phyloP scores from a whole-genome alignment of 1,140 invertebrate genomes.

The Papilio glaucus region DNA sequence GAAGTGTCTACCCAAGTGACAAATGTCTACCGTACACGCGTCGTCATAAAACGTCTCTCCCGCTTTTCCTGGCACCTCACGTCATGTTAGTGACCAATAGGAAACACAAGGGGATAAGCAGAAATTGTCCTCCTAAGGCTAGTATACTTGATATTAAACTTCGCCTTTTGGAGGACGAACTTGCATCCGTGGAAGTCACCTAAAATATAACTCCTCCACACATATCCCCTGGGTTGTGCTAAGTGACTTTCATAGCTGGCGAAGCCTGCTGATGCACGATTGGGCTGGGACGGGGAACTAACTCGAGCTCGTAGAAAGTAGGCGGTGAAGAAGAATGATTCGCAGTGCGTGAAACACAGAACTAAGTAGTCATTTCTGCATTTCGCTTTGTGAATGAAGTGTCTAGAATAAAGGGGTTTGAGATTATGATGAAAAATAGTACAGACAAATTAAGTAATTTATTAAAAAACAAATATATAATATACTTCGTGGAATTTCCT shows the following conservation, averaged over 20 bases:
- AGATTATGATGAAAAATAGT: background rate
- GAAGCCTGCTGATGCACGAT: too few species aligned
- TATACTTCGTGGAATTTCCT: background rate
- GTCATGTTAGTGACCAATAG: background rate
- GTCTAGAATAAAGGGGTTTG: background rate
- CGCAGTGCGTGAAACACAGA: background rate
- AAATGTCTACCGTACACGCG: constrained; percentile 3
- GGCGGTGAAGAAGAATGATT: too few species aligned
- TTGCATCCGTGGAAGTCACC: too few species aligned
- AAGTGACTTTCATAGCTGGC: too few species aligned
- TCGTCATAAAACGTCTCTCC: background rate
- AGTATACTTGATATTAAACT: background rate
- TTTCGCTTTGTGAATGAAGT: background rate
- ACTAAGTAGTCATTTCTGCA: background rate
- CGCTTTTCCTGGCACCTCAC: background rate
- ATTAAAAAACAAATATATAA: background rate
- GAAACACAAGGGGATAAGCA: background rate
- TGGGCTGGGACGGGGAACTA: too few species aligned
- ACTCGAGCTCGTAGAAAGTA: too few species aligned
- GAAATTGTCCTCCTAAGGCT: too few species aligned
- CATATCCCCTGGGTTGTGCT: too few species aligned
- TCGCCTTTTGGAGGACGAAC: too few species aligned
- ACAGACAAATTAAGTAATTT: background rate
- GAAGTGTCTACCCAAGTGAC: too few species aligned
- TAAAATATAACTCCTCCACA: too few species aligned